Evolutionary conservation across 2,888 invertebrate genomes (phyloP), one percentile per base, ranked within the genome.

Genomic region (Xestia sexstrigata): DNA sequence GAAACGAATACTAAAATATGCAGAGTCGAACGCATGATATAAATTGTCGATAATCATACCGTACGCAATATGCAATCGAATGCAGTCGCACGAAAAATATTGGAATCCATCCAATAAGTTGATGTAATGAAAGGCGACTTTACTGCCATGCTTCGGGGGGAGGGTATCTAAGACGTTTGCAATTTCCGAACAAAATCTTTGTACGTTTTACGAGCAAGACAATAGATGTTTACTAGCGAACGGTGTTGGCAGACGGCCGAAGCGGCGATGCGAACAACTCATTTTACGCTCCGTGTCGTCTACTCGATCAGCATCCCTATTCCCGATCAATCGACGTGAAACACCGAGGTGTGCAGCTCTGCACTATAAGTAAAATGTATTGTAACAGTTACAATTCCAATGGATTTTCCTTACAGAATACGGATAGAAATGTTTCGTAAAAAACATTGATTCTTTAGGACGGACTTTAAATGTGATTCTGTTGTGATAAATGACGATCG

Each of bases 41-140:
- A 91, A 91, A 82, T 85, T 89, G 89, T 90, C 92, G 91, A 92
- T 92, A 91, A 92, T 92, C 91, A 92, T 92, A 93, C 92, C 91
- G 91, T 91, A 91, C 91, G 92, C 89, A 87, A 90, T 92, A 92
- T 92, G 93, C 94, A 94, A 92, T 93, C 91, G 91, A 91, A 95
- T 93, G 94, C 94, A 95, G 89, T 94, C 93, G 93, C 88, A 92
- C 93, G 95, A 93, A 93, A 95, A 95, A 94, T 95, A 95, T 96
- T 96, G 96, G 96, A 96, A 93, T 91, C 92, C 88, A 89, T 96
- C 96, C 96, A 96, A 96, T 95, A 95, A 94, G 91, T 94, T 93
- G 92, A 91, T 93, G 95, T 95, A 96, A 96, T 96, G 95, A 95
- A 95, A 96, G 45, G 95, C 94, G 94, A 95, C 93, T 95, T 94